phyloP scores from a whole-genome alignment of 1,140 invertebrate species.

The Zeugodacus cucurbitae region DNA sequence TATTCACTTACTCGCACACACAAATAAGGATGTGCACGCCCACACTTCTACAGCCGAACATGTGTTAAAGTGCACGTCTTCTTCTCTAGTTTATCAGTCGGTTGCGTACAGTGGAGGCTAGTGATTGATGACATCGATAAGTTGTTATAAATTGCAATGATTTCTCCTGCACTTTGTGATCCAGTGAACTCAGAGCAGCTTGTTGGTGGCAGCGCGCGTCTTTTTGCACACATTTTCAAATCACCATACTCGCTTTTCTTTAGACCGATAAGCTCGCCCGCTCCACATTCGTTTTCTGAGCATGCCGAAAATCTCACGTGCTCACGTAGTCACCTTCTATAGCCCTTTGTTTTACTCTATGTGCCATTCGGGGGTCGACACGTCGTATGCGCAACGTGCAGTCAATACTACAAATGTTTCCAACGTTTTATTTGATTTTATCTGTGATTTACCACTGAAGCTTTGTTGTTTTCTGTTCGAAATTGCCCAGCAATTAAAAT shows the following conservation, averaged over 20 bases:
- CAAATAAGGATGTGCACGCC: background rate
- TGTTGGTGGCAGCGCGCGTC: background rate
- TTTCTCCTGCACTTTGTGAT: slow-evolving; percentile 43
- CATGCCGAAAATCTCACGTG: background rate
- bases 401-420: background rate
- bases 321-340: background rate
- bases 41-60: background rate
- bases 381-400: background rate
- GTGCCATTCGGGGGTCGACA: background rate
- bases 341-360: background rate
- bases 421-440: slow-evolving; percentile 20
- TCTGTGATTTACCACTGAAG: background rate
- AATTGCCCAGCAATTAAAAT: background rate
- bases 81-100: background rate
- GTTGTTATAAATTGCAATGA: slow-evolving; percentile 58
- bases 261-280: background rate
- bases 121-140: slow-evolving; percentile 65
- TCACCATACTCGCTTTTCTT: background rate
- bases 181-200: slow-evolving; percentile 10
- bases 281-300: background rate
- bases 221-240: background rate
- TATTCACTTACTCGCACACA: background rate
- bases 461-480: background rate
- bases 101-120: slow-evolving; percentile 9
- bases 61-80: background rate